Evolutionary conservation across 2,797 vertebrate species (phyloP), one percentile per base, ranked within the genome.

Genomic region (Hydrolagus colliei): DNA sequence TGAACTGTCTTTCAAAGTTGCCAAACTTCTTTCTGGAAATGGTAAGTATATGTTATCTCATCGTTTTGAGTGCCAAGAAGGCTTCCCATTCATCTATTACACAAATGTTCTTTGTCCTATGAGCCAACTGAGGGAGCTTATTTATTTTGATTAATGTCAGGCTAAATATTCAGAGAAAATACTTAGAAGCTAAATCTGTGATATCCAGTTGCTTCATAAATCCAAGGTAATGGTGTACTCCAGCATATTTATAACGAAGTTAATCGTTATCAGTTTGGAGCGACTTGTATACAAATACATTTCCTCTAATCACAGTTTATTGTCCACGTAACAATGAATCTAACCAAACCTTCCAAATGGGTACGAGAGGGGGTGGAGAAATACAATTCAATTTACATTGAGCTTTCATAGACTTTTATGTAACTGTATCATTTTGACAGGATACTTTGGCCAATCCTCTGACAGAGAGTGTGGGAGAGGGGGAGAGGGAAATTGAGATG

Each of bases 101-200:
- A 77, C 52, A 61, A 77, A 5, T n/a, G 41, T 52, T 77, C 52
- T 20, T 61, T 59, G n/a, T 77, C 75, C n/a, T 59, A 77, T 77
- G 75, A 12, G 75, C 52, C n/a, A 59, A 59, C 41, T 41, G 3
- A 61, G 52, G 41, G n/a, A 61, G 75, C 18, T 77, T n/a, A 77
- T 61, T 61, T n/a, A 61, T 9, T 77, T 77, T 77, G 75, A 77
- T 77, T 77, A 77, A 77, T 61, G 75, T 77, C 16, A 61, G 20
- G 14, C 52, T 9, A 77, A 77, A 76, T 76, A 59, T 77, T 77
- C 14, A 77, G 52, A 11, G 52, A 77, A 16, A 9, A 72, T 72
- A 72, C 10, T 72, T 22, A 52, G 71, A 11, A 41, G 52, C 20
- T 72, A 77, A 18, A 77, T 61, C 52, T n/a, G 12, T 1, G 41